These are phyloP conservation scores for Panzeria rudis DNA, from an alignment of 2,888 invertebrate genomes.

Conservation along the genomic window DNA sequence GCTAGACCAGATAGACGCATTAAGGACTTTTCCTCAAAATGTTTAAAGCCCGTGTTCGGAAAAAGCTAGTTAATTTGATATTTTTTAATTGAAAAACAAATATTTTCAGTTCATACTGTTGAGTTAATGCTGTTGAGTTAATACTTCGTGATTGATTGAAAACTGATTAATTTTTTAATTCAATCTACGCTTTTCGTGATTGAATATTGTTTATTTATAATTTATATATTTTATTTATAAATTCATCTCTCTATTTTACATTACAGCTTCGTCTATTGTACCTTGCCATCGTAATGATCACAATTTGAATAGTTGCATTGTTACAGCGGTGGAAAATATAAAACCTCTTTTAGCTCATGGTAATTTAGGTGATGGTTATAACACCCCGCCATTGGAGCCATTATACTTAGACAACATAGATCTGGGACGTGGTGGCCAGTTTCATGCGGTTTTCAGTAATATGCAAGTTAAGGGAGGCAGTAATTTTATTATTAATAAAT, in stretches of 20 bases:
- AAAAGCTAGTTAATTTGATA: too few species aligned
- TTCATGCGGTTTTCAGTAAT: conserved; percentile 81
- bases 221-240: neutral
- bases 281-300: conserved; percentile 83
- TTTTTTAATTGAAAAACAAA: too few species aligned
- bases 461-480: conserved; percentile 82
- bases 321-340: conserved; percentile 80
- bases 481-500: conserved; percentile 82
- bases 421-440: conserved; percentile 81
- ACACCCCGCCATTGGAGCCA: conserved; percentile 81
- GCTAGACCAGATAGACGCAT: too few species aligned
- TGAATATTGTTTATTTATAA: too few species aligned
- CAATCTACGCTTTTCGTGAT: too few species aligned
- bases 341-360: conserved; percentile 81
- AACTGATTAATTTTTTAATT: too few species aligned
- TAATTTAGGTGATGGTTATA: conserved; percentile 82
- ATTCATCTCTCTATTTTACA: conserved; percentile 6
- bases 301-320: conserved; percentile 81
- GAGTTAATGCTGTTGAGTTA: too few species aligned
- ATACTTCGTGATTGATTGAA: too few species aligned
- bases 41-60: too few species aligned
- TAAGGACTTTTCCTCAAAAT: too few species aligned
- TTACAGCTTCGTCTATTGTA: conserved; percentile 79
- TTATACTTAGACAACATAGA: conserved; percentile 81
- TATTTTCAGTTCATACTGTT: too few species aligned